phyloP scores from a whole-genome alignment of 2,113 vertebrate genomes.

The Paraplagusia blochii region DNA sequence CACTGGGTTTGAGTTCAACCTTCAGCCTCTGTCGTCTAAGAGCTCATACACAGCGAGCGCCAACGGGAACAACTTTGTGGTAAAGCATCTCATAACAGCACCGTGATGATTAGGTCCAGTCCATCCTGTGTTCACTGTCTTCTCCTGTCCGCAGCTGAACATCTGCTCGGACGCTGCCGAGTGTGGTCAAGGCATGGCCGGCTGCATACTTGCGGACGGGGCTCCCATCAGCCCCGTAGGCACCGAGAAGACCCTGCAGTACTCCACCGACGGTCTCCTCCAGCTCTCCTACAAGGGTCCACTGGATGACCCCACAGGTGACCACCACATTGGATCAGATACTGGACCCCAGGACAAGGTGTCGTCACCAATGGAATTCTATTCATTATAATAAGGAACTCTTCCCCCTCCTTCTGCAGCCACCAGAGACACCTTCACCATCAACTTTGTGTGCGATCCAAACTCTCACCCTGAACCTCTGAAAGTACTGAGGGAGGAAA shows the following conservation, averaged over 20 bases:
- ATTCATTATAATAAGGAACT: neutral
- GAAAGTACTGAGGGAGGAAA: conserved; percentile 78
- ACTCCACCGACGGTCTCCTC: conserved; percentile 83
- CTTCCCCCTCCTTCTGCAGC: conserved; percentile 62
- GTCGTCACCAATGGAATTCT: no score
- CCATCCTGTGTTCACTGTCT: neutral
- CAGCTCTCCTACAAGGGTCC: conserved; percentile 84
- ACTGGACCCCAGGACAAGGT: neutral
- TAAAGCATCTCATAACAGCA: conserved; percentile 44
- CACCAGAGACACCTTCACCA: conserved; percentile 75
- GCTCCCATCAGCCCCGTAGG: conserved; percentile 69
- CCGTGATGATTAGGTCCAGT: neutral
- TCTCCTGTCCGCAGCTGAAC: conserved; percentile 76
- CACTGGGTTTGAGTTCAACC: conserved; percentile 85
- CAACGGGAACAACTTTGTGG: conserved; percentile 82
- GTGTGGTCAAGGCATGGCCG: conserved; percentile 78
- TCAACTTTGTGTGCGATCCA: conserved; percentile 86
- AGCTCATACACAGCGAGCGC: conserved; percentile 68
- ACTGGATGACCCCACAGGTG: conserved; percentile 69
- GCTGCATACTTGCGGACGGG: conserved; percentile 79
- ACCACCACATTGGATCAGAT: neutral
- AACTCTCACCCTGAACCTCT: conserved; percentile 72
- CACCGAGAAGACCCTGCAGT: conserved; percentile 78
- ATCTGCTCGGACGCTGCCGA: conserved; percentile 75
- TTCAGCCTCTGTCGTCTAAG: conserved; percentile 75